These are phyloP conservation scores for Sicus ferrugineus DNA, from an alignment of 2,888 invertebrate species.

Conservation along the genomic window DNA sequence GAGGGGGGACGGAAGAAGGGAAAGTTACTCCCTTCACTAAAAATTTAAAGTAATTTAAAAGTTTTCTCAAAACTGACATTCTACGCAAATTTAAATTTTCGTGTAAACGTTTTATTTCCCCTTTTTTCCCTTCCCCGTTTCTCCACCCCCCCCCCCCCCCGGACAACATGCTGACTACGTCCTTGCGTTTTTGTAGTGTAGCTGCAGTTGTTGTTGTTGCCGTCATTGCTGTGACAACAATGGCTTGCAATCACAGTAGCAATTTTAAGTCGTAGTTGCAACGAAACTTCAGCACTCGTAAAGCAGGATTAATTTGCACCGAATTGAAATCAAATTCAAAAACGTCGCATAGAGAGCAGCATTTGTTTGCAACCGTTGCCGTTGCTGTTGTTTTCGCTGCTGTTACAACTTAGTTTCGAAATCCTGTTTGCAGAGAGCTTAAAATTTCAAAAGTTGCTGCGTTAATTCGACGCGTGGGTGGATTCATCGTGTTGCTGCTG, in stretches of 20 bases:
- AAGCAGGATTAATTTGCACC: conserved; percentile 65
- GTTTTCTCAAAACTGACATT: too few species aligned
- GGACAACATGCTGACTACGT: too few species aligned
- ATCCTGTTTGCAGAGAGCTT: background rate
- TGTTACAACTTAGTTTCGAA: background rate
- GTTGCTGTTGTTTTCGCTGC: conserved; percentile 3
- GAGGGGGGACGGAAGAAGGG: too few species aligned
- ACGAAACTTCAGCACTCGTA: conserved; percentile 59
- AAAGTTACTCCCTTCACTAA: too few species aligned
- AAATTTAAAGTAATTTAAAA: too few species aligned
- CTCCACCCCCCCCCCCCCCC: too few species aligned
- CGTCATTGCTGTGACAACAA: conserved; percentile 44
- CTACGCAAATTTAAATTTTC: too few species aligned
- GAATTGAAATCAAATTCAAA: conserved; percentile 63
- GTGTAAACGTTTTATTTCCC: too few species aligned
- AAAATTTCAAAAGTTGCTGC: conserved; percentile 3
- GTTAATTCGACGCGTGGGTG: conserved; percentile 16
- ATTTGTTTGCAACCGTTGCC: background rate
- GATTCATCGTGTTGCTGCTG: conserved; percentile 6
- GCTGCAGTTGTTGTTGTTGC: conserved; percentile 3
- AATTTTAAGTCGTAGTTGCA: conserved; percentile 18
- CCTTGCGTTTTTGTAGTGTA: background rate
- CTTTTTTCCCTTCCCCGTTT: too few species aligned
- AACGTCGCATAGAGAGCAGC: conserved; percentile 16
- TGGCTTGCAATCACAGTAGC: conserved; percentile 53